Evolutionary conservation across 2,113 vertebrate species (phyloP).

Genomic region (Spheniscus mendiculus): DNA sequence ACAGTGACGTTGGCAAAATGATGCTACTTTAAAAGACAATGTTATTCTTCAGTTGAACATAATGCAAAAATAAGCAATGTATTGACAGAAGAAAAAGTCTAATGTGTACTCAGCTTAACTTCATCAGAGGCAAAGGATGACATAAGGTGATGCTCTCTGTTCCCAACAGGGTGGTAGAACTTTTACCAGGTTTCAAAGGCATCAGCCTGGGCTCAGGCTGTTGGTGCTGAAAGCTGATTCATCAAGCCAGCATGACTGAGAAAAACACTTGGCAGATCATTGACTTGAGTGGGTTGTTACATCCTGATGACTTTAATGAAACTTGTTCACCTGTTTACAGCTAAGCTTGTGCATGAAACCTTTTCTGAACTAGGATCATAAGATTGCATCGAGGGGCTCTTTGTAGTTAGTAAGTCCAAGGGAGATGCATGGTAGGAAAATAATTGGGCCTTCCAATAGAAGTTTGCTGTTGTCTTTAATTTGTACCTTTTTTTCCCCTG

Average conservation of each 20-base stretch:
- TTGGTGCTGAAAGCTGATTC: constrained; percentile 36
- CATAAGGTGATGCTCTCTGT: constrained; percentile 23
- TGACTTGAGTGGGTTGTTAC: constrained; percentile 13
- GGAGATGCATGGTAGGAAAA: neutral
- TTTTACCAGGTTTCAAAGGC: neutral
- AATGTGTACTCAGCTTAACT: constrained; percentile 10
- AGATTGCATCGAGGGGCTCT: neutral
- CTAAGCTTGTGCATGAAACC: neutral
- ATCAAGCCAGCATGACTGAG: constrained; percentile 1
- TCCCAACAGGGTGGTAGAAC: neutral
- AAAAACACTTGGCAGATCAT: constrained; percentile 25
- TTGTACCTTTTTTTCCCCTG: neutral
- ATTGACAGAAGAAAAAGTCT: constrained; percentile 5
- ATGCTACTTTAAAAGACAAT: constrained; percentile 61
- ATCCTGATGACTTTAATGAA: neutral
- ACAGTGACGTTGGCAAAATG: constrained; percentile 64
- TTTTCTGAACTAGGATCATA: neutral
- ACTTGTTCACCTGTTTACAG: constrained; percentile 19
- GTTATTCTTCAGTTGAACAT: constrained; percentile 46
- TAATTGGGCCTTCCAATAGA: neutral
- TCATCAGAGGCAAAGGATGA: constrained; percentile 10
- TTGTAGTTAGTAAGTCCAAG: neutral
- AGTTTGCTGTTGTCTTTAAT: neutral
- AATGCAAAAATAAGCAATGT: constrained; percentile 44
- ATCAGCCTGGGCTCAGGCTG: neutral